Base-by-base conservation (phyloP, 2,797 vertebrate species). In the Argya squamiceps region DNA sequence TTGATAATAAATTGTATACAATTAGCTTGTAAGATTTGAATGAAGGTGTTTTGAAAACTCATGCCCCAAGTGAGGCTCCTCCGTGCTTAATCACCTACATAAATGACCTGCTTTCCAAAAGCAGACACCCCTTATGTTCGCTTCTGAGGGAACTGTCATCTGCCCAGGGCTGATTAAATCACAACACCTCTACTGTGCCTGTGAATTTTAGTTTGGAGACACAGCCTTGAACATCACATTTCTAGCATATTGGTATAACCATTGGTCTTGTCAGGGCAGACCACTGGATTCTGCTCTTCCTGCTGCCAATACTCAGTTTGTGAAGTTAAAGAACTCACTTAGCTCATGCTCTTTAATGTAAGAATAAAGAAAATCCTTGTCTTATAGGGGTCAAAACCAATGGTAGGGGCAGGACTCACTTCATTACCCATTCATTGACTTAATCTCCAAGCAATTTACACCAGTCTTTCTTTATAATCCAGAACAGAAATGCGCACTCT, bases 371-470 rank as follows among this genome's bases (percentile, higher is more conserved):
- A 92, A 92, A 16, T 18, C 21, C 50, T 84, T 87, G 43, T 59
- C 15, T 64, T 69, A 49, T 2, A 71, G 43, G 18, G 58, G 59
- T 39, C 55, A 76, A 59, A 96, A 59, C 65, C 56, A 69, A 82
- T 0, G 0, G 23, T 84, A 63, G 55, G 41, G 74, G 39, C 39
- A 94, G 63, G 56, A 93, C 47, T 52, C 5, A 2, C 21, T 70
- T 92, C 52, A 41, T 37, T 84, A 91, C 46, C 29, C 15, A 8
- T 30, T 86, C 16, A 8, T 27, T 86, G 77, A 84, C 58, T 49
- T 75, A 36, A 88, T 78, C 83, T 86, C 77, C 76, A 52, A 91
- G 69, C n/a, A 84, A 22, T 84, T 95, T 73, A 81, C 75, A 91
- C 41, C 52, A 67, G 89, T 13, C 65, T 83, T 85, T 43, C 91